A percentile compares a stretch with the other conserved stretches of the same genome.
Evolutionary conservation across 2,888 invertebrate species (phyloP).

Genomic region (Leistus spinibarbis): DNA sequence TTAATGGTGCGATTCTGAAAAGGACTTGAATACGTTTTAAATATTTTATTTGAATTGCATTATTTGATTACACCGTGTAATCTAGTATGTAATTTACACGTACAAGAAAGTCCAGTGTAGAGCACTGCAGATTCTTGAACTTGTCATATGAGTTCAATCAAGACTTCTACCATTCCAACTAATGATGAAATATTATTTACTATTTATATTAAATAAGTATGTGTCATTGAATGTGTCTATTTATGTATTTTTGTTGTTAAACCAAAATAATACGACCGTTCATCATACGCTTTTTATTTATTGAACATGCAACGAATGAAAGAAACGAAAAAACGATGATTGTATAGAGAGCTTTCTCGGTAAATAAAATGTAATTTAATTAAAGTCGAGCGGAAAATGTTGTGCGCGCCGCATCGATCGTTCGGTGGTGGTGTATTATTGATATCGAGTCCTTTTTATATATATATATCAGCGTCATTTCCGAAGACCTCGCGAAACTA

Average conservation of each 20-base stretch:
- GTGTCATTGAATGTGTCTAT: background rate
- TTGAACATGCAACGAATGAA: background rate
- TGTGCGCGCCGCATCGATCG: background rate
- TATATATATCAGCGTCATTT: constrained; percentile 24
- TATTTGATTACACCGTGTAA: too few species aligned
- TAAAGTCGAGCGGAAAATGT: background rate
- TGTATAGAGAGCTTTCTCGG: background rate
- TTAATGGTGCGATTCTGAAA: too few species aligned
- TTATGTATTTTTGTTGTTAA: background rate
- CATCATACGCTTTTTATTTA: background rate
- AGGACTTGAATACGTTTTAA: too few species aligned
- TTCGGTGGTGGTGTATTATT: background rate
- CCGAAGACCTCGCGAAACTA: constrained; percentile 46
- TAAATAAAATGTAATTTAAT: background rate
- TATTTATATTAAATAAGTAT: background rate
- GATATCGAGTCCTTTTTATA: background rate
- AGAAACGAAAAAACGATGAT: background rate
- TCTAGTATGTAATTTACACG: too few species aligned
- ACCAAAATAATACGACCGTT: background rate
- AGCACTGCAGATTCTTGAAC: too few species aligned
- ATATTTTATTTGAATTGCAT: too few species aligned
- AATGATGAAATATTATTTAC: too few species aligned
- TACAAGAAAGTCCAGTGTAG: too few species aligned
- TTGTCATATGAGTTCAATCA: too few species aligned
- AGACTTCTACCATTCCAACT: too few species aligned